Evolutionary conservation across 2,888 invertebrate species (phyloP).

Genomic region (Drosophila yooni): DNA sequence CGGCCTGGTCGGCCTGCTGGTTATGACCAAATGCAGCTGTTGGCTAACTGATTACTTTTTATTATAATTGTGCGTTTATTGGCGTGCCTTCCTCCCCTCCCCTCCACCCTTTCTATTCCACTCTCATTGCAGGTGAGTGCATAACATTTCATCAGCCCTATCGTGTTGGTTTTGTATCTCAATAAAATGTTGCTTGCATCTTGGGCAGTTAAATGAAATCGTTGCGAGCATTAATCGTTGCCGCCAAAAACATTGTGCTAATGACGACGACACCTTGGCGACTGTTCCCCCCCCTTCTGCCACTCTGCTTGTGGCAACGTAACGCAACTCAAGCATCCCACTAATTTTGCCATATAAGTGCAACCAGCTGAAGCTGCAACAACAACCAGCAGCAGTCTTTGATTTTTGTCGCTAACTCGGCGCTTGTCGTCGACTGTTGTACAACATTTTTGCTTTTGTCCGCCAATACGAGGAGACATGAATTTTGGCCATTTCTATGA

Average conservation of each 20-base stretch:
- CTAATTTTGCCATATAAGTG: conserved; percentile 76
- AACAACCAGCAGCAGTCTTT: conserved; percentile 27
- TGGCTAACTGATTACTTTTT: conserved; percentile 80
- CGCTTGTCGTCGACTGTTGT: conserved; percentile 66
- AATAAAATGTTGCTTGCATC: conserved; percentile 20
- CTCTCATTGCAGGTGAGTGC: conserved; percentile 36
- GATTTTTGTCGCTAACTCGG: conserved; percentile 71
- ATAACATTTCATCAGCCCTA: conserved; percentile 63
- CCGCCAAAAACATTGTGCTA: conserved; percentile 61
- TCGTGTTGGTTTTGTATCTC: conserved; percentile 11
- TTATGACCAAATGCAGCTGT: conserved; percentile 69
- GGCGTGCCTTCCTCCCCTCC: conserved; percentile 59
- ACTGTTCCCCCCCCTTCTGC: neutral
- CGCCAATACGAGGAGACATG: conserved; percentile 27
- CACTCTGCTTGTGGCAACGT: neutral
- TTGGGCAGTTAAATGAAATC: conserved; percentile 48
- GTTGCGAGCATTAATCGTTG: conserved; percentile 36
- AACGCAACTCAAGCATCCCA: conserved; percentile 71
- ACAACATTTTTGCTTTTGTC: conserved; percentile 70
- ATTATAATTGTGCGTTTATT: conserved; percentile 83
- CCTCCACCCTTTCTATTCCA: neutral
- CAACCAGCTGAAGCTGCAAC: conserved; percentile 44
- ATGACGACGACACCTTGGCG: conserved; percentile 71
- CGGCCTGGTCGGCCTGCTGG: conserved; percentile 33
- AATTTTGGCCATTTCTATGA: conserved; percentile 48